Percentiles rank a stretch among this genome's conserved stretches.
These are phyloP conservation scores for Miltochrista miniata DNA, from an alignment of 2,888 invertebrate species.

Conservation along the genomic window DNA sequence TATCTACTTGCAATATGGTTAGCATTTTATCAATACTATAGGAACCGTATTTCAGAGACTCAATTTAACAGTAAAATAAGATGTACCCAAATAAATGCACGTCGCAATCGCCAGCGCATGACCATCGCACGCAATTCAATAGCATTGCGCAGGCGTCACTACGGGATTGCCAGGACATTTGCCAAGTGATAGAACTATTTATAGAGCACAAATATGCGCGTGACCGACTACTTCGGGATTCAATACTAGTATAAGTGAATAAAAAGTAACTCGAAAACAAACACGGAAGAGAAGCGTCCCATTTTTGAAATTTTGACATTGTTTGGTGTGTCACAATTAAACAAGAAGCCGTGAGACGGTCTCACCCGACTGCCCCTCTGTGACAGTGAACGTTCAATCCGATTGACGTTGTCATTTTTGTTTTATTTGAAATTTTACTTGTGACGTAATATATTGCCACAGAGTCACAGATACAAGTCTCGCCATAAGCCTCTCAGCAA, in stretches of 20 bases:
- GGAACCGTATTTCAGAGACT: too few species aligned
- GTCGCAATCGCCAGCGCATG: neutral
- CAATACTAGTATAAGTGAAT: slow-evolving; percentile 59
- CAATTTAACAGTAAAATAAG: neutral
- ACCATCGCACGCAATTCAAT: slow-evolving; percentile 55
- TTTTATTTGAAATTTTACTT: too few species aligned
- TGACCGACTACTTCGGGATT: slow-evolving; percentile 70
- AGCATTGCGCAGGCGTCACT: slow-evolving; percentile 43
- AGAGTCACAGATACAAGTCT: too few species aligned
- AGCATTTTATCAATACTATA: too few species aligned
- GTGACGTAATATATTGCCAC: too few species aligned
- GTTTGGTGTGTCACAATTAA: neutral
- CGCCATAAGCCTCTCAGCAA: too few species aligned
- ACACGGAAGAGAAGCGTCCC: slow-evolving; percentile 47
- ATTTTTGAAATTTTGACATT: slow-evolving; percentile 34
- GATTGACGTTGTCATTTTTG: too few species aligned
- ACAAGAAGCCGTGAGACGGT: too few species aligned
- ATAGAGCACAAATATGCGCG: slow-evolving; percentile 72
- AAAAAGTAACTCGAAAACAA: slow-evolving; percentile 53
- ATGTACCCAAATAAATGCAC: slow-evolving; percentile 5
- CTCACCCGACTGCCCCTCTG: too few species aligned
- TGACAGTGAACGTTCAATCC: too few species aligned
- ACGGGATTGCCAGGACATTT: slow-evolving; percentile 59
- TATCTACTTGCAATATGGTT: too few species aligned
- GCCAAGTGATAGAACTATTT: slow-evolving; percentile 78